A percentile compares a stretch with the other conserved stretches of the same genome.
Evolutionary conservation across 2,888 invertebrate species (phyloP).

Genomic region (Sacculina carcini): DNA sequence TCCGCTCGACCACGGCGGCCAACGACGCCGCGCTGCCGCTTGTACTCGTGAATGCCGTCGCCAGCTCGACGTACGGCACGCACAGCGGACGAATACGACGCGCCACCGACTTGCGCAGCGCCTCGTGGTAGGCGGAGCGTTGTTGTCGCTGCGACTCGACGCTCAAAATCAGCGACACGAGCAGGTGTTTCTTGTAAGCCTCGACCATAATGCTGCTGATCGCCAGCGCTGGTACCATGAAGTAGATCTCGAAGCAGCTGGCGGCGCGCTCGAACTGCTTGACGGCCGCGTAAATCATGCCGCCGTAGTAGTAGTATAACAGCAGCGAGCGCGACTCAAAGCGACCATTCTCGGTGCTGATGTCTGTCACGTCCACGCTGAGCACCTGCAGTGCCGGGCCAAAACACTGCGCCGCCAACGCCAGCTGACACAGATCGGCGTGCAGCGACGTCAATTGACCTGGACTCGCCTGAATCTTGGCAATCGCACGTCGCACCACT

Average conservation of each 20-base stretch:
- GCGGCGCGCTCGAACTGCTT: conserved; percentile 77
- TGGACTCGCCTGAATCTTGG: conserved; percentile 53
- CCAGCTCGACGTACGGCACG: conserved; percentile 63
- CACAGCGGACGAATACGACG: conserved; percentile 61
- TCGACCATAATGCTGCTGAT: conserved; percentile 93
- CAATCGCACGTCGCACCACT: conserved; percentile 52
- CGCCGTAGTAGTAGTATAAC: conserved; percentile 86
- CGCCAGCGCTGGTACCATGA: conserved; percentile 77
- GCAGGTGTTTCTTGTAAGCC: conserved; percentile 83
- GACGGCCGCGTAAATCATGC: conserved; percentile 82
- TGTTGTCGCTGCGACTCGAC: conserved; percentile 72
- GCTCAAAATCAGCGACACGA: conserved; percentile 69
- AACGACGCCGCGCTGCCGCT: conserved; percentile 44
- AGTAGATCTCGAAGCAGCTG: conserved; percentile 84
- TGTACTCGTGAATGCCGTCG: conserved; percentile 50
- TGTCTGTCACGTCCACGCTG: conserved; percentile 69
- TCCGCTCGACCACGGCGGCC: conserved; percentile 39
- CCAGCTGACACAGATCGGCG: conserved; percentile 72
- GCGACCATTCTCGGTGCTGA: conserved; percentile 56
- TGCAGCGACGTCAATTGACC: conserved; percentile 82
- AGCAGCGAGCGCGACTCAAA: conserved; percentile 72
- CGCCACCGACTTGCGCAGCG: conserved; percentile 61
- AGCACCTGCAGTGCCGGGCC: conserved; percentile 68
- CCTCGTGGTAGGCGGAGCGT: conserved; percentile 81
- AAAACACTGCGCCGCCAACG: conserved; percentile 67